Evolutionary conservation across 2,797 vertebrate genomes (phyloP).

Genomic region (Melanotaenia parkinsoni): DNA sequence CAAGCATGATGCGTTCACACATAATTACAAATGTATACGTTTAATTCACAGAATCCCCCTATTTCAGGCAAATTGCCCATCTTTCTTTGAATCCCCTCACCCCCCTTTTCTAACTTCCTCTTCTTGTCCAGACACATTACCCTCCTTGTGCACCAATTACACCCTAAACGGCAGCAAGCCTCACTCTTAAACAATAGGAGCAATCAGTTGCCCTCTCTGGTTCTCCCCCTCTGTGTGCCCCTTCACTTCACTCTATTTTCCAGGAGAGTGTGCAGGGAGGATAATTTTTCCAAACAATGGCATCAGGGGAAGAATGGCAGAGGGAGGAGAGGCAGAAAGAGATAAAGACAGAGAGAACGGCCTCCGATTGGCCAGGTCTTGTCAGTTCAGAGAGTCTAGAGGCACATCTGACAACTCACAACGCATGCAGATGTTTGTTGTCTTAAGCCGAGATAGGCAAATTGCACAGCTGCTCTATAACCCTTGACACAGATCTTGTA

Average conservation of each 20-base stretch:
- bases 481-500: constrained; percentile 33
- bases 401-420: constrained; percentile 47
- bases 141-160: constrained; percentile 82
- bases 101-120: constrained; percentile 47
- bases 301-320: constrained; percentile 56
- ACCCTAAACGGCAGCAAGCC: constrained; percentile 75
- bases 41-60: constrained; percentile 27
- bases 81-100: constrained; percentile 53
- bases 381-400: constrained; percentile 51
- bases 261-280: constrained; percentile 70
- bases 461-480: constrained; percentile 50
- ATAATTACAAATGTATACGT: constrained; percentile 37
- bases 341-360: constrained; percentile 50
- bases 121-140: constrained; percentile 75
- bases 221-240: constrained; percentile 54
- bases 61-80: constrained; percentile 28
- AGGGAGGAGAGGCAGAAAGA: constrained; percentile 58
- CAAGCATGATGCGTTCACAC: constrained; percentile 4
- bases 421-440: constrained; percentile 55
- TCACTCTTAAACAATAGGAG: constrained; percentile 84
- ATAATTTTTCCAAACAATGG: constrained; percentile 83
- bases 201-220: constrained; percentile 81
- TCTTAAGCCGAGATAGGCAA: constrained; percentile 29
- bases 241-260: constrained; percentile 60
- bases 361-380: constrained; percentile 57